These are phyloP conservation scores for Oreonectes daqikongensis DNA, from an alignment of 2,797 vertebrate species.

Conservation along the genomic window DNA sequence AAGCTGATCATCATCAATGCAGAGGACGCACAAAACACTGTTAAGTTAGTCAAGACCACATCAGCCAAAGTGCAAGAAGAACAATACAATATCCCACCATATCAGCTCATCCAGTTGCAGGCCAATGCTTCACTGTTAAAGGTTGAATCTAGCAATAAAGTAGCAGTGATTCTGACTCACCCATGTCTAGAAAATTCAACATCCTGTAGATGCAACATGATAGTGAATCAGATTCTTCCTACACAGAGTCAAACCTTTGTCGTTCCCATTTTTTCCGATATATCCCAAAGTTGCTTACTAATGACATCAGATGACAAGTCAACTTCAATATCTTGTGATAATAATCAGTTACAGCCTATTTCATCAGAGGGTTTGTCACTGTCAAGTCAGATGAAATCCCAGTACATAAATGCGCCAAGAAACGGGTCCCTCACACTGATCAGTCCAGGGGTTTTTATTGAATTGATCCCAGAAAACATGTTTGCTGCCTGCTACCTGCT, in stretches of 20 bases:
- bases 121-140: rapidly evolving
- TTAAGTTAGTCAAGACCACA: conserved; percentile 38
- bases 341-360: neutral
- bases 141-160: rapidly evolving
- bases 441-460: conserved; percentile 61
- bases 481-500: conserved; percentile 68
- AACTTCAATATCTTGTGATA: neutral
- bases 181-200: conserved; percentile 53
- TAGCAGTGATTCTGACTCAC: conserved; percentile 69
- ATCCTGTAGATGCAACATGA: conserved; percentile 66
- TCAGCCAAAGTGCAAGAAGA: rapidly evolving
- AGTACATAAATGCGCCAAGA: rapidly evolving
- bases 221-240: conserved; percentile 61
- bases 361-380: neutral
- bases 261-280: conserved; percentile 37
- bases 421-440: conserved; percentile 58
- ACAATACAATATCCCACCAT: rapidly evolving
- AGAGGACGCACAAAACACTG: rapidly evolving
- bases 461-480: conserved; percentile 63
- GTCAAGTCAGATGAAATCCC: neutral
- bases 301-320: neutral
- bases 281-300: neutral
- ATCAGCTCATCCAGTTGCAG: conserved; percentile 47
- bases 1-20: conserved; percentile 68
- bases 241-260: conserved; percentile 46